Evolutionary conservation across 2,797 vertebrate genomes (phyloP).

Genomic region (Myripristis jacobus): DNA sequence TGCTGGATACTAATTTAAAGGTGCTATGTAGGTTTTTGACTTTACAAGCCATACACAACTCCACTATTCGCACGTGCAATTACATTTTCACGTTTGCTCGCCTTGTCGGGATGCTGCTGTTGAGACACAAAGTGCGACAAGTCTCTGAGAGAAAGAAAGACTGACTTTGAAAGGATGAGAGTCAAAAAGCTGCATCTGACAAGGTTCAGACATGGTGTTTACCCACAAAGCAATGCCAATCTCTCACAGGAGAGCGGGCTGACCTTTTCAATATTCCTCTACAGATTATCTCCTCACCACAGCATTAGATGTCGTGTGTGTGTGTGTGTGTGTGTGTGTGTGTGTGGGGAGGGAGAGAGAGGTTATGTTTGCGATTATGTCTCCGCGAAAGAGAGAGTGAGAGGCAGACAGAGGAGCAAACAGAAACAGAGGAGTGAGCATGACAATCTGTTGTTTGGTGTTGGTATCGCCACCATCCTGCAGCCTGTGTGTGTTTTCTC

Average conservation of each 20-base stretch:
- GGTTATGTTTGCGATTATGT: not conserved
- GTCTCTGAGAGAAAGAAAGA: not conserved
- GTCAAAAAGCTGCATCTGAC: slow-evolving; percentile 38
- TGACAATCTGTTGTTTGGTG: slow-evolving; percentile 23
- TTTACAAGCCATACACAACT: no score
- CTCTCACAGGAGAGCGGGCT: slow-evolving; percentile 48
- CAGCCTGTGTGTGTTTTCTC: slow-evolving; percentile 28
- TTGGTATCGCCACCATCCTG: not conserved
- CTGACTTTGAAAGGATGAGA: not conserved
- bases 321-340: slow-evolving; percentile 1
- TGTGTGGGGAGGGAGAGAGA: not conserved
- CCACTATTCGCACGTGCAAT: no score
- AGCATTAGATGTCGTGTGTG: slow-evolving; percentile 3
- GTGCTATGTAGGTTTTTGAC: no score
- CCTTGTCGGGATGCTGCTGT: no score
- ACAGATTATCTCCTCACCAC: slow-evolving; percentile 53
- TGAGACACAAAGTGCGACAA: no score
- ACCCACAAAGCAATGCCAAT: slow-evolving; percentile 37
- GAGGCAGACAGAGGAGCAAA: slow-evolving; percentile 24
- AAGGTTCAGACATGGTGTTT: slow-evolving; percentile 59
- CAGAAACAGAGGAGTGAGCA: slow-evolving; percentile 11
- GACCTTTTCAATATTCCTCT: slow-evolving; percentile 65
- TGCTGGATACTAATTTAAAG: no score
- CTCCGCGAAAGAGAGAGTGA: slow-evolving; percentile 12
- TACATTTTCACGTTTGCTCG: no score